Conservation (phyloP, 2,113 vertebrate genomes). For the Nesoenas mayeri region DNA sequence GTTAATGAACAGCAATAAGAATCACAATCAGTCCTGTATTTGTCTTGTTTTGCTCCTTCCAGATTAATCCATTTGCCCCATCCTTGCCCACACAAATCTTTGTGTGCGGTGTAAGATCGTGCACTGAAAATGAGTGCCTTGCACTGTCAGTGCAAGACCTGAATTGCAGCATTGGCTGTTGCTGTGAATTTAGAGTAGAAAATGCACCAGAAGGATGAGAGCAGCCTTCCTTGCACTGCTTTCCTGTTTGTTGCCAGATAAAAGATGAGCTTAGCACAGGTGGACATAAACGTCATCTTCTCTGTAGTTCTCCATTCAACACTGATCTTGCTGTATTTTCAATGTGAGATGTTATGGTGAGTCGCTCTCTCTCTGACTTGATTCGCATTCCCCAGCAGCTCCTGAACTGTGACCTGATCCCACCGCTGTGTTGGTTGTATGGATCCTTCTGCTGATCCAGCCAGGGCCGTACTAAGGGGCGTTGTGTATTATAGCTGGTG, state of each 20-base stretch:
- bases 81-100: background rate
- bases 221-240: background rate
- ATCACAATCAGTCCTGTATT: background rate
- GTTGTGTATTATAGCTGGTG: fast-evolving
- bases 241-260: background rate
- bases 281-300: background rate
- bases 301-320: background rate
- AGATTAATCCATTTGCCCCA: background rate
- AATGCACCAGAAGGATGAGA: background rate
- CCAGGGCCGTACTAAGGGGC: fast-evolving
- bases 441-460: background rate
- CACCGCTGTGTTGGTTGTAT: background rate
- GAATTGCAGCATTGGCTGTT: background rate
- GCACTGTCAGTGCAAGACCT: background rate
- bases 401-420: background rate
- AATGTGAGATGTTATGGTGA: background rate
- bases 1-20: background rate
- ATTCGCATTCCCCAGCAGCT: background rate
- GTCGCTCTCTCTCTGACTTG: background rate
- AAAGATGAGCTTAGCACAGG: background rate
- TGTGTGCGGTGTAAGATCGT: background rate
- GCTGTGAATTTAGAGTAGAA: background rate
- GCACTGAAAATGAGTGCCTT: background rate
- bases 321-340: background rate
- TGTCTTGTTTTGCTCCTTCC: background rate